A percentile compares a stretch with the other conserved stretches of the same genome.
These are phyloP conservation scores for Sorex maritimensis DNA, from an alignment of 2,797 vertebrate species.

Conservation along the genomic window DNA sequence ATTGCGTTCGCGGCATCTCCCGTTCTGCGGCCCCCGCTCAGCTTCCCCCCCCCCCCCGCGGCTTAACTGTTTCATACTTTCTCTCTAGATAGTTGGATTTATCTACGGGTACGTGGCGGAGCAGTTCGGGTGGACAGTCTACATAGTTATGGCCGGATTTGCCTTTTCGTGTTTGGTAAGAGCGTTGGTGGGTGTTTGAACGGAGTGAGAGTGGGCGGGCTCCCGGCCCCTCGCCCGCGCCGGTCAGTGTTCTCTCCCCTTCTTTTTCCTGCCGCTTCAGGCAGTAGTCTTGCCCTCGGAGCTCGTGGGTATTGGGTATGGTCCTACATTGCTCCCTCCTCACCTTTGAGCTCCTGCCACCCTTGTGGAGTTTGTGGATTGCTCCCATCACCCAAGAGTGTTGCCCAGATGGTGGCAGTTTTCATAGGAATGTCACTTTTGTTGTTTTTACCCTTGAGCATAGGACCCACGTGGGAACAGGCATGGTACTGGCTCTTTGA, in stretches of 20 bases:
- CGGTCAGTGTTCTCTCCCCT: not conserved
- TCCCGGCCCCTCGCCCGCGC: too few species aligned
- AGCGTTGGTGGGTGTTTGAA: conserved; percentile 32
- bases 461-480: not conserved
- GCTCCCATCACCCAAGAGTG: not conserved
- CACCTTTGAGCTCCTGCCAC: conserved; percentile 28
- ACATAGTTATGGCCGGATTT: conserved; percentile 97
- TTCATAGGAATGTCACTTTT: not conserved
- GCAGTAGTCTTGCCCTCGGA: not conserved
- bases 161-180: conserved; percentile 97
- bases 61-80: conserved; percentile 43
- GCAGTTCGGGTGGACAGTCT: conserved; percentile 99
- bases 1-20: not conserved
- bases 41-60: too few species aligned
- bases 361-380: conserved; percentile 6
- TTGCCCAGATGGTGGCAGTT: conserved; percentile 4
- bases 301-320: not conserved
- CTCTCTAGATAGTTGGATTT: conserved; percentile 95
- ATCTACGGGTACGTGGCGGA: conserved; percentile 96
- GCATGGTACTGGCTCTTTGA: too few species aligned
- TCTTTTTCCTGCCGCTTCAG: conserved; percentile 15
- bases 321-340: not conserved
- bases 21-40: too few species aligned
- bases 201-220: not conserved
- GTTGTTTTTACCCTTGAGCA: not conserved